A percentile compares a stretch with the other conserved stretches of the same genome.
Evolutionary conservation across 2,797 vertebrate species (phyloP).

Genomic region (Peromyscus eremicus): DNA sequence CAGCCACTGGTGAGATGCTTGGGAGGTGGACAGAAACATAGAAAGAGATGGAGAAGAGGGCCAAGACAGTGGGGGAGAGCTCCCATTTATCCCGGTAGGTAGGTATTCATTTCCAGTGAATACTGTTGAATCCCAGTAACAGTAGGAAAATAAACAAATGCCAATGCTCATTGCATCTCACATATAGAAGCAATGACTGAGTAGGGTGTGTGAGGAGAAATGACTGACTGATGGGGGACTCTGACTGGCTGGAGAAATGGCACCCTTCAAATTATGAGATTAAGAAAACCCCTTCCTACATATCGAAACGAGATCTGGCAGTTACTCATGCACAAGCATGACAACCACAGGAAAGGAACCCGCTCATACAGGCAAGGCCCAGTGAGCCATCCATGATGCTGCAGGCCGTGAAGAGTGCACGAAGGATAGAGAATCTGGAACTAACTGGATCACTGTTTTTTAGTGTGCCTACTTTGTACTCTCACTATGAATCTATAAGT

Average conservation of each 20-base stretch:
- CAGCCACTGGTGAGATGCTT: background rate
- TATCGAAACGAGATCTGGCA: background rate
- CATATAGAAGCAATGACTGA: background rate
- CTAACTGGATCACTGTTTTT: background rate
- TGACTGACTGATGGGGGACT: background rate
- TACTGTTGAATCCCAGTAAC: background rate
- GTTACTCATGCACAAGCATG: fast-evolving
- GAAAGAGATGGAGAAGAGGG: too few species aligned
- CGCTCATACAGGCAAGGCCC: too few species aligned
- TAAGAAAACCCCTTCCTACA: background rate
- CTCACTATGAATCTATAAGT: background rate
- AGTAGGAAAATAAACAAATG: background rate
- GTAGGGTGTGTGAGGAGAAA: background rate
- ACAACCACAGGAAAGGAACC: background rate
- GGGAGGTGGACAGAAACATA: background rate
- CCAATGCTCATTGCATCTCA: background rate
- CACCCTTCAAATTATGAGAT: too few species aligned
- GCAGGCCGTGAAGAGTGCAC: fast-evolving
- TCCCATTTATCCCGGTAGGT: too few species aligned
- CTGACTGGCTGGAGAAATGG: background rate
- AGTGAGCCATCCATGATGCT: background rate
- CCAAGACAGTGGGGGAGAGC: fast-evolving
- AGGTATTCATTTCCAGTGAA: background rate
- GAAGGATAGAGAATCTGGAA: background rate
- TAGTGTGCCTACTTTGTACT: background rate